Conservation (phyloP, 2,797 vertebrate genomes). For the Ctenopoma multispine region DNA sequence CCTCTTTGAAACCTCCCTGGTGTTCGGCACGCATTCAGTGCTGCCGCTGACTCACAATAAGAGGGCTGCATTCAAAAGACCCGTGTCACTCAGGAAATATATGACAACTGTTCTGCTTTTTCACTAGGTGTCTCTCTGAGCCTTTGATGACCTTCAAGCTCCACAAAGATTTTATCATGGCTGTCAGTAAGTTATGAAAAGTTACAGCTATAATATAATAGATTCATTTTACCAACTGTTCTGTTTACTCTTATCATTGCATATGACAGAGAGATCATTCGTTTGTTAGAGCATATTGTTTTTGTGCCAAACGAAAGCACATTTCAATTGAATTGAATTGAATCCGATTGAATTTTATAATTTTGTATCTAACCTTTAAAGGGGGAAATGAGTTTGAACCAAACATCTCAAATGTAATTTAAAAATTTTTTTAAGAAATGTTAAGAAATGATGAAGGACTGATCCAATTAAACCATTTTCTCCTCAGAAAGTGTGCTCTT, state of each 20-base stretch:
- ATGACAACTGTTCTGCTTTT: slow-evolving; percentile 43
- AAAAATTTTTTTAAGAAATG: neutral
- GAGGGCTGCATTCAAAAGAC: slow-evolving; percentile 35
- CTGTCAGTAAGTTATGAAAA: slow-evolving; percentile 92
- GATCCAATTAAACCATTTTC: slow-evolving; percentile 27
- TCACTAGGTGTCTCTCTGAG: slow-evolving; percentile 91
- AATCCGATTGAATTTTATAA: neutral
- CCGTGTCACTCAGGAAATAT: slow-evolving; percentile 40
- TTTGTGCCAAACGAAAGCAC: neutral
- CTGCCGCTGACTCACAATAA: slow-evolving; percentile 37
- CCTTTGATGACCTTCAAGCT: slow-evolving; percentile 96
- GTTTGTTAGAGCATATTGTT: neutral
- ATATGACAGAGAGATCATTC: neutral
- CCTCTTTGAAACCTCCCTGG: slow-evolving; percentile 50
- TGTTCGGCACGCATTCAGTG: slow-evolving; percentile 53
- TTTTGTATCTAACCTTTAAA: neutral
- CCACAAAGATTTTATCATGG: slow-evolving; percentile 96
- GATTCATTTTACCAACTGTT: neutral
- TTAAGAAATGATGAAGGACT: neutral
- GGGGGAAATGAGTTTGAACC: slow-evolving; percentile 1
- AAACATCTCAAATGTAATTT: slow-evolving; percentile 1
- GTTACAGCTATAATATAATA: neutral
- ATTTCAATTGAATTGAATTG: neutral
- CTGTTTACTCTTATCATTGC: neutral
- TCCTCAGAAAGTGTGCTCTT: slow-evolving; percentile 2